Evolutionary conservation across 1,140 invertebrate species (phyloP), one percentile per base, ranked within the genome.

Genomic region (Heliconius hewitsoni): DNA sequence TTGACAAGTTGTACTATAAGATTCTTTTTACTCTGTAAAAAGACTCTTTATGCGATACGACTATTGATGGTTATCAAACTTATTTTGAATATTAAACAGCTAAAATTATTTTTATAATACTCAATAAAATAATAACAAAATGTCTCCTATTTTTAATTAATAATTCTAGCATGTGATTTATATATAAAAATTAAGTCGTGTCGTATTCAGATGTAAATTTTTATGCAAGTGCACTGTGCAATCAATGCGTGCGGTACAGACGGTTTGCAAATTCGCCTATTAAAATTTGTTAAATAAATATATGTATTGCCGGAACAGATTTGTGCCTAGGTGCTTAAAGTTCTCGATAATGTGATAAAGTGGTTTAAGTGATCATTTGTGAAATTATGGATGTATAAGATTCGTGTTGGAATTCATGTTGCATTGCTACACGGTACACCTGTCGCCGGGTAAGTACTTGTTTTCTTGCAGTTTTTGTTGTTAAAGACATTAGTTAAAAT

Each of bases 381-480:
- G 81, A 81, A 84, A 82, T 86, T 81, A 74, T 78, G 71, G 76
- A 83, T 60, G 81, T 83, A 72, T 60, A 30, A 80, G 82, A 84
- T 83, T 81, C 76, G 73, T 77, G 80, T 79, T 81, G 79, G 82
- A 84, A 79, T 84, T 84, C 81, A 74, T 84, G 77, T 77, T 78
- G 79, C 80, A 75, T 74, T 89, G 81, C 80, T 66, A 66, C 27
- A 66, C 23, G 82, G 74, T 82, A 71, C 86, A 90, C 89, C 88
- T 90, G 91, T 91, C 87, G 87, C 91, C 90, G 85, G 89, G 89
- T 91, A 86, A 87, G 89, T 85, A 78, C 82, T 81, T 81, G 78
- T 79, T 76, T 79, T 79, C 55, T 76, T 79, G 23, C 34, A 79
- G 27, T 79, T 79, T 27, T 71, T 66, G 23, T 27, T 30, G 13